Evolutionary conservation across 2,113 vertebrate genomes (phyloP), one percentile per base, ranked within the genome.

Genomic region (Collichthys lucidus): DNA sequence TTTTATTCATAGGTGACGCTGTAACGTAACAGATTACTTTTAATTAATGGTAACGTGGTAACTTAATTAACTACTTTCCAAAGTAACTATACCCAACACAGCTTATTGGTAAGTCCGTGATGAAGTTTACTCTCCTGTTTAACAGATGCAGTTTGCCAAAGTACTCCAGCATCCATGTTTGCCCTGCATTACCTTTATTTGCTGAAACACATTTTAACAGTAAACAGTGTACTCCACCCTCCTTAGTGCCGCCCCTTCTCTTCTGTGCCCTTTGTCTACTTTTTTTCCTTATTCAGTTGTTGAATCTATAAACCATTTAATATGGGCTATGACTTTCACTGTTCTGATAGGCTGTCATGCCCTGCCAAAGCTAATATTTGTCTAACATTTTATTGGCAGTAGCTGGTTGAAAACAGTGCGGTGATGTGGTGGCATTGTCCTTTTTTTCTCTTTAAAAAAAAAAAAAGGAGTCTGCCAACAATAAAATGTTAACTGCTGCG

Each of bases 281-380:
- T 69, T 70, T 61, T 69, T 77, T 70, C 81, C 60, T 61, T 87
- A 50, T 95, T 90, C 92, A 95, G 95, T 92, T 94, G 91, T 93
- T 88, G 91, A 95, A 91, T 88, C 83, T 92, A 93, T 95, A 95
- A 96, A 96, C 93, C 92, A 93, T 96, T 96, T 94, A 92, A 90
- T 90, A 86, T 73, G 73, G 57, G 55, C 89, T 83, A 81, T 89
- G 84, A 89, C 93, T 94, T 93, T 95, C 69, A 86, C 86, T 90
- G 83, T 86, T 94, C 95, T 93, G 94, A 95, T 93, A 86, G 86
- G 90, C 94, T 93, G 65, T 92, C 72, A 91, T 91, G 77, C 85
- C 64, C 89, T 93, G 96, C 96, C 96, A 97, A 95, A 91, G 89
- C 93, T 91, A 97, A 97, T 96, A 95, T 97, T 97, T 96, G 93